Evolutionary conservation across 2,888 invertebrate species (phyloP), one percentile per base, ranked within the genome.

Genomic region (Hydrotaea diabolus): DNA sequence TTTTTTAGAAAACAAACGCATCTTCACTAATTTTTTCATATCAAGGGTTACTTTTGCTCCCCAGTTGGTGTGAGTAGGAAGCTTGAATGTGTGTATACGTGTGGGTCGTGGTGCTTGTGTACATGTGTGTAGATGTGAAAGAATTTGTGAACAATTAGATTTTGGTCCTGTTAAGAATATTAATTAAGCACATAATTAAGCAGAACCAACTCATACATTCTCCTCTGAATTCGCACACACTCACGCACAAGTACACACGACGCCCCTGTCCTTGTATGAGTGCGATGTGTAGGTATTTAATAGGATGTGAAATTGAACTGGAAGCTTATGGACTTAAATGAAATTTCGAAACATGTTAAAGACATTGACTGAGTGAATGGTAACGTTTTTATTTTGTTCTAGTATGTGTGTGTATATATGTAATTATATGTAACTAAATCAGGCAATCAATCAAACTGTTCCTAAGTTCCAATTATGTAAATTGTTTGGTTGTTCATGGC

Each of bases 101-200:
- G 39, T 13, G 13, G 11, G 39, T 9, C 9, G 39, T 31, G 15
- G 8, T 15, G 57, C 75, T 39, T 23, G 46, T 43, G 55, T 46
- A 17, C 23, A 17, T 21, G 79, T 66, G 31, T 36, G 23, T 26
- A n/a, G 17, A 55, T 43, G 64, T 31, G 26, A 71, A 78, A 66
- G 64, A 75, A 85, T 82, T 85, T 85, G 76, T 76, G 62, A 82
- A 74, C 73, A 79, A 82, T 85, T 85, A 79, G 79, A 69, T 73
- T 79, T 64, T 73, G 73, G 62, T 76, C 77, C 62, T 69, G 77
- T 81, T 64, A 69, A 69, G 75, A 85, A 85, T 73, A 81, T 79
- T 79, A 81, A 79, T 79, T 74, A 77, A 79, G 82, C 55, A 79
- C 62, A 79, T 82, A 82, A 85, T 81, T 76, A 78, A 66, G 76